Evolutionary conservation across 2,797 vertebrate genomes (phyloP).

Genomic region (Basileuterus tristriatus): DNA sequence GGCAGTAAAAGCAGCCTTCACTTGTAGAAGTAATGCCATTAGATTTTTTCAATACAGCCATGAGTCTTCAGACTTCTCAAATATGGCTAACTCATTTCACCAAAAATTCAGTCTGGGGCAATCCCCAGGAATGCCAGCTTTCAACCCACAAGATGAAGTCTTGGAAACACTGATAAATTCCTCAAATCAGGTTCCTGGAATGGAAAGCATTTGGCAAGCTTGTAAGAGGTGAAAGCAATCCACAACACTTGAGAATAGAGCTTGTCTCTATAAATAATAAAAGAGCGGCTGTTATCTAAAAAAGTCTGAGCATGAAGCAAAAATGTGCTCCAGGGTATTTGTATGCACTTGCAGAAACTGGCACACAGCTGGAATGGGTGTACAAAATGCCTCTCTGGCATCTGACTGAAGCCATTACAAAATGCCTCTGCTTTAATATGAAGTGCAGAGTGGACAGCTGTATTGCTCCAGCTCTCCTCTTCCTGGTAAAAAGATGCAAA

Average conservation of each 20-base stretch:
- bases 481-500: not conserved
- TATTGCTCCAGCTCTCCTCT: not conserved
- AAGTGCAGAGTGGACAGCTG: not conserved
- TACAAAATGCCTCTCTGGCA: not conserved
- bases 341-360: not conserved
- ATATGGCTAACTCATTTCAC: not conserved
- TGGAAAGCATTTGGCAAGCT: constrained; percentile 42
- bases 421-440: not conserved
- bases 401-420: too few relatives aligned
- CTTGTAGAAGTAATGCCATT: not conserved
- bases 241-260: not conserved
- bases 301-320: not conserved
- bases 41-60: constrained; percentile 1
- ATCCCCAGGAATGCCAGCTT: not conserved
- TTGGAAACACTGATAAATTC: not conserved
- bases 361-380: not conserved
- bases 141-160: not conserved
- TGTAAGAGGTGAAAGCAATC: not conserved
- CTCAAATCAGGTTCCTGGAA: constrained; percentile 36
- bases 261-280: constrained; percentile 47
- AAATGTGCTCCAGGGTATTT: constrained; percentile 9
- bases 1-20: too few relatives aligned
- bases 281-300: constrained; percentile 43
- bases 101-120: constrained; percentile 23
- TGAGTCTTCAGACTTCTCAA: not conserved